Conservation (phyloP, 2,113 vertebrate genomes). For the Riparia riparia region DNA sequence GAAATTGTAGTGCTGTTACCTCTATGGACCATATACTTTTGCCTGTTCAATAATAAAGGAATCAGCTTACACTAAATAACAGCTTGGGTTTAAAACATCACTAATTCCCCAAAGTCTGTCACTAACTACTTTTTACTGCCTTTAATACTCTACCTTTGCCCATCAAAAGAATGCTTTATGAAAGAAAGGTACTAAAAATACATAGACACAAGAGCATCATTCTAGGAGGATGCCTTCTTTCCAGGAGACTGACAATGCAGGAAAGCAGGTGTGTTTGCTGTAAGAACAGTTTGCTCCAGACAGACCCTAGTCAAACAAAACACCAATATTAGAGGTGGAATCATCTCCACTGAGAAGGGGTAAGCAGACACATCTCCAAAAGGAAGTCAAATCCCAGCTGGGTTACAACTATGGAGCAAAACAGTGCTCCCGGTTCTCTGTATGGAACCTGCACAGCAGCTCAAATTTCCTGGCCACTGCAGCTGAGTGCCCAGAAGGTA, state of each 20-base stretch:
- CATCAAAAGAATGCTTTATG: neutral
- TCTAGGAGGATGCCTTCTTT: neutral
- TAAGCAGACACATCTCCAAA: neutral
- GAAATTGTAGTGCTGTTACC: neutral
- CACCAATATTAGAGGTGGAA: neutral
- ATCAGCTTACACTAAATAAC: neutral
- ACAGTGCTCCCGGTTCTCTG: rapidly evolving
- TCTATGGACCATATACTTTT: neutral
- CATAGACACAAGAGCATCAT: neutral
- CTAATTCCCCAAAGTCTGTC: neutral
- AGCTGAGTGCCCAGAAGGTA: neutral
- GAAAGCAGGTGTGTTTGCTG: neutral
- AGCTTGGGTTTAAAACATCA: neutral
- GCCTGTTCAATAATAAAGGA: neutral
- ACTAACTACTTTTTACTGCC: neutral
- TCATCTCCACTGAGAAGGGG: neutral
- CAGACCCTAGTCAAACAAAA: neutral
- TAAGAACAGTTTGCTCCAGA: neutral
- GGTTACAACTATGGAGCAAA: neutral
- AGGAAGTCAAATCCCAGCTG: neutral
- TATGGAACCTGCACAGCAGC: neutral
- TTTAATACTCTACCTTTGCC: neutral
- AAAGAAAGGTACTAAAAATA: neutral
- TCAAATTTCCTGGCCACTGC: neutral
- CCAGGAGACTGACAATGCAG: neutral